Conservation (phyloP, 2,888 invertebrate genomes). For the Nomada lathburiana region DNA sequence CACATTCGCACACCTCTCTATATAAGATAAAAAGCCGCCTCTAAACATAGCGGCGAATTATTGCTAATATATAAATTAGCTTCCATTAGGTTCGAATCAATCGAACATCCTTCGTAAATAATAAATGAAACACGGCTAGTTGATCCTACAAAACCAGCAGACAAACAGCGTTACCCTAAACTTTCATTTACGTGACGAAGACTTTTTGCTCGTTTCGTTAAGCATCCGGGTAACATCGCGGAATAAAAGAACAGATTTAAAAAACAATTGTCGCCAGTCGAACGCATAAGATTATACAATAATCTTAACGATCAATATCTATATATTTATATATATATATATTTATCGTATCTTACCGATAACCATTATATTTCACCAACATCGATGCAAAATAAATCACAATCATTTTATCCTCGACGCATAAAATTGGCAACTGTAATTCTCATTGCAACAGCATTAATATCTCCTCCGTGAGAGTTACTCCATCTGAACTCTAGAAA, state of each 20-base stretch:
- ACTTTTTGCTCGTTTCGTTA: background rate
- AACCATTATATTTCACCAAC: conserved; percentile 70
- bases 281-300: conserved; percentile 73
- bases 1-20: conserved; percentile 39
- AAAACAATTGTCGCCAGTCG: conserved; percentile 47
- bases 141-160: conserved; percentile 20
- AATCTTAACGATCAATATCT: conserved; percentile 75
- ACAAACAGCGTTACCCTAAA: background rate
- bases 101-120: conserved; percentile 46
- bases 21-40: conserved; percentile 57
- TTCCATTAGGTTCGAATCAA: conserved; percentile 60
- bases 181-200: background rate
- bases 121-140: conserved; percentile 41
- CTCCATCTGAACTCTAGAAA: conserved; percentile 67
- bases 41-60: conserved; percentile 39
- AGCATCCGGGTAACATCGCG: conserved; percentile 22
- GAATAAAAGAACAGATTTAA: conserved; percentile 31
- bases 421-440: conserved; percentile 75
- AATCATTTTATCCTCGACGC: conserved; percentile 72
- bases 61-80: conserved; percentile 61
- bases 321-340: conserved; percentile 65
- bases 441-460: conserved; percentile 66
- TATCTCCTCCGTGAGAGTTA: conserved; percentile 48
- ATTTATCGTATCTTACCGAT: conserved; percentile 64
- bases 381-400: conserved; percentile 82